Evolutionary conservation across 2,797 vertebrate species (phyloP).

Genomic region (Podarcis siculus): DNA sequence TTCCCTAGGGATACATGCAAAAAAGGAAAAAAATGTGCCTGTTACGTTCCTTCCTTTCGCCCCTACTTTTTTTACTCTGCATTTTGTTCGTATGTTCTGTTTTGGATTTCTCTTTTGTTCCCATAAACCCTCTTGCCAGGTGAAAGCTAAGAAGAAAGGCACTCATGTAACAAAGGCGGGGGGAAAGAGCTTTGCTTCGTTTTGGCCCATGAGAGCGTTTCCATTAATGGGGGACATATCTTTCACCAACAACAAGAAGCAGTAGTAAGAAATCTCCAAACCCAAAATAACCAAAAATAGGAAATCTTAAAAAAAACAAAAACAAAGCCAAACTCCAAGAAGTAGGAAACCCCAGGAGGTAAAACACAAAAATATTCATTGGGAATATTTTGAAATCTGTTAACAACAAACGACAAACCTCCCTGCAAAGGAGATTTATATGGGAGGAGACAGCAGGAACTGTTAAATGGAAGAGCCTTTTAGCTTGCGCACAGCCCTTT

Average conservation of each 20-base stretch:
- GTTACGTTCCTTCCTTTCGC: conserved; percentile 31
- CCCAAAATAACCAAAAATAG: too few species aligned
- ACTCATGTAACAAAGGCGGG: conserved; percentile 40
- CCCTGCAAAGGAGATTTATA: background rate
- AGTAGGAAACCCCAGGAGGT: background rate
- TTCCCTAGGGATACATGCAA: background rate
- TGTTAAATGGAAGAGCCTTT: background rate
- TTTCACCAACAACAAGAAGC: background rate
- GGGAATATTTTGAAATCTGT: background rate
- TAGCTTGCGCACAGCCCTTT: background rate
- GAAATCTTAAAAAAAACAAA: background rate
- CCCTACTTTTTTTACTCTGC: conserved; percentile 28
- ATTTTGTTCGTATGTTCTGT: background rate
- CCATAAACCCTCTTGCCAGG: conserved; percentile 13
- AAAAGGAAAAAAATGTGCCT: background rate
- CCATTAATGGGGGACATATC: conserved; percentile 19
- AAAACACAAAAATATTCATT: background rate
- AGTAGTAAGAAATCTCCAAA: too few species aligned
- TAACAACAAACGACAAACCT: background rate
- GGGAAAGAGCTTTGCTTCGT: background rate
- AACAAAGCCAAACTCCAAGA: background rate
- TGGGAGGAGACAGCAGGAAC: too few species aligned
- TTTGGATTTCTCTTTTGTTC: conserved; percentile 10
- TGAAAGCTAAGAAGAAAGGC: conserved; percentile 52
- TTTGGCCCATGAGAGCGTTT: conserved; percentile 37